A percentile compares a stretch with the other conserved stretches of the same genome.
phyloP scores from a whole-genome alignment of 2,888 invertebrate genomes.

The Drosophila diplacantha region DNA sequence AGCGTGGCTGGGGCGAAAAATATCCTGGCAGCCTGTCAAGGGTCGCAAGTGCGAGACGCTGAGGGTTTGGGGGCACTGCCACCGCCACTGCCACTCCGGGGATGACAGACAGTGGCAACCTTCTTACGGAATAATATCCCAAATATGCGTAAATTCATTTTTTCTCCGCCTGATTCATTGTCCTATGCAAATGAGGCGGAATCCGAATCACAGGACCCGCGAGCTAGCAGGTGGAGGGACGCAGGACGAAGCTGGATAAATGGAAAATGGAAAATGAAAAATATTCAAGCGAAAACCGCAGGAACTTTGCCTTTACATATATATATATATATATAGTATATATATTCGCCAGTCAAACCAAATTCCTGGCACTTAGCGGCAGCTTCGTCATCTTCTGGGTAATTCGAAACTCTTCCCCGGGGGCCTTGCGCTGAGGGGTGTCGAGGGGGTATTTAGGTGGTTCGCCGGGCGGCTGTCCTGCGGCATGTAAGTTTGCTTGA shows the following conservation, averaged over 20 bases:
- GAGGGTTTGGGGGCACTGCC: not conserved
- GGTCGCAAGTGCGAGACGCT: constrained; percentile 33
- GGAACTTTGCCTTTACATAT: constrained; percentile 46
- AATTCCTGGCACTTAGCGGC: constrained; percentile 69
- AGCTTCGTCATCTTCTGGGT: constrained; percentile 55
- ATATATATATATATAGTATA: not conserved
- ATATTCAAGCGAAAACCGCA: constrained; percentile 51
- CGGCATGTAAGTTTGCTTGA: constrained; percentile 72
- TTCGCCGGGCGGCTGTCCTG: constrained; percentile 48
- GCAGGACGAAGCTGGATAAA: constrained; percentile 8
- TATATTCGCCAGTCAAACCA: constrained; percentile 41
- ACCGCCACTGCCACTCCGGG: not conserved
- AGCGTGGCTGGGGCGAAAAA: constrained; percentile 33
- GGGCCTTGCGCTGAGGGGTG: constrained; percentile 30
- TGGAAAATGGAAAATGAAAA: constrained; percentile 32
- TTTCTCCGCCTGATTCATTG: constrained; percentile 32
- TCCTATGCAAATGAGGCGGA: constrained; percentile 60
- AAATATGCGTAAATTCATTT: constrained; percentile 71
- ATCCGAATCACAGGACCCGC: constrained; percentile 20
- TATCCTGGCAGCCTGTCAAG: constrained; percentile 68
- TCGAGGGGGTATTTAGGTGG: constrained; percentile 16
- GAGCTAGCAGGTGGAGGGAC: not conserved
- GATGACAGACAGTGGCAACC: constrained; percentile 22
- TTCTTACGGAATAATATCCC: constrained; percentile 64
- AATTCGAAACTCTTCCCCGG: constrained; percentile 48